Conservation (phyloP, 2,797 vertebrate genomes). For the Pachyuromys duprasi region DNA sequence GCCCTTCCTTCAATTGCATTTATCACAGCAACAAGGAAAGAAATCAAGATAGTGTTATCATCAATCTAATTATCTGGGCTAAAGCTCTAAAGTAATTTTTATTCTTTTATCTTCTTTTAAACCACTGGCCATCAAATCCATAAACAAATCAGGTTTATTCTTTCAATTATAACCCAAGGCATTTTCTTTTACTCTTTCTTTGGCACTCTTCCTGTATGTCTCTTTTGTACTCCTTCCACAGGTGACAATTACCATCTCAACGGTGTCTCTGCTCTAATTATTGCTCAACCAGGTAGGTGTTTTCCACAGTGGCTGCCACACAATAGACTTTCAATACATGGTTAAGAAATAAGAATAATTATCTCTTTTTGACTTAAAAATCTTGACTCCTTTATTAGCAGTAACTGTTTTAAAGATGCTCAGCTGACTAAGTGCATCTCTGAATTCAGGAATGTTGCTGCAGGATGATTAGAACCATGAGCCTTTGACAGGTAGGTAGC, state of each 20-base stretch:
- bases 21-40: background rate
- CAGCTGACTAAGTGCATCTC: background rate
- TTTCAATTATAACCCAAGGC: background rate
- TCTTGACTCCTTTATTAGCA: background rate
- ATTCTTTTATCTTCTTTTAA: background rate
- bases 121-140: background rate
- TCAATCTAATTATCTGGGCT: background rate
- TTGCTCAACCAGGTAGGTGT: background rate
- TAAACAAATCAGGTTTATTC: background rate
- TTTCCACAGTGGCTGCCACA: background rate
- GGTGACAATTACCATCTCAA: background rate
- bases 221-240: background rate
- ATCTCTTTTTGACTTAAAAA: conserved; percentile 4
- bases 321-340: background rate
- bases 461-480: background rate
- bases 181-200: background rate
- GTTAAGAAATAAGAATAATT: background rate
- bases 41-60: background rate
- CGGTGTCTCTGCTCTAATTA: background rate
- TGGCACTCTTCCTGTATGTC: background rate
- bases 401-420: background rate
- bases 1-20: too few species aligned
- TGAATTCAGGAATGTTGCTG: background rate
- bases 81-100: background rate
- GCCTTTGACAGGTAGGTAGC: background rate